phyloP scores from a whole-genome alignment of 2,797 vertebrate species.

The Florisuga fusca region DNA sequence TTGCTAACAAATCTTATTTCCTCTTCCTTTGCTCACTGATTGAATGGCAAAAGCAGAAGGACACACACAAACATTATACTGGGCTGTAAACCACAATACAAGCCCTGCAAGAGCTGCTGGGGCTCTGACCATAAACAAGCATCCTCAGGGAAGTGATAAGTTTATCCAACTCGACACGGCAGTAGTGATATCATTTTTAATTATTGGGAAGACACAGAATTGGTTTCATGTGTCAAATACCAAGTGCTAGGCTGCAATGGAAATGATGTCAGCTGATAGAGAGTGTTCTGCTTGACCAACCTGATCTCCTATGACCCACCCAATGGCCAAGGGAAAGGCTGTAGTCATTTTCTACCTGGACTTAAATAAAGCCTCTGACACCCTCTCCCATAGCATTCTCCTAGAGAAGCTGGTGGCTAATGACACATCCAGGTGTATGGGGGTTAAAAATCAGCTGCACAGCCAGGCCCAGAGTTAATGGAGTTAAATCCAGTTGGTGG shows the following conservation, averaged over 20 bases:
- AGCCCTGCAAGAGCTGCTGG: neutral
- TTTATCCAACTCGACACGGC: neutral
- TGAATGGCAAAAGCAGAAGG: neutral
- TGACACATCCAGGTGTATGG: too few relatives aligned
- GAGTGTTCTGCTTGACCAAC: too few relatives aligned
- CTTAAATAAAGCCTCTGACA: too few relatives aligned
- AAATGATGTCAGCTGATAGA: too few relatives aligned
- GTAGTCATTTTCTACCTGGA: too few relatives aligned
- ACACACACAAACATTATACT: conserved; percentile 53
- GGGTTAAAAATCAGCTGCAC: too few relatives aligned
- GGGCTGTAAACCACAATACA: neutral
- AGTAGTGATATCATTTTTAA: neutral
- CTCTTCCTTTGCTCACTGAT: conserved; percentile 27
- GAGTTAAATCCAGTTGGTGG: too few relatives aligned
- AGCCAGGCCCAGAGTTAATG: too few relatives aligned
- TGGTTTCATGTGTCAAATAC: neutral
- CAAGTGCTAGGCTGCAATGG: neutral
- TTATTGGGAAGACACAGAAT: neutral
- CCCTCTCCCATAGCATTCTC: too few relatives aligned
- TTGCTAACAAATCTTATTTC: conserved; percentile 68
- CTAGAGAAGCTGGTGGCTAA: too few relatives aligned
- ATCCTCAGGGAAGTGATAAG: neutral
- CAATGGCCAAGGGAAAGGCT: too few relatives aligned
- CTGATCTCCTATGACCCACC: too few relatives aligned
- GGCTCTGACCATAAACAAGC: neutral